These are phyloP conservation scores for Arctocebus calabarensis DNA, from an alignment of 2,797 vertebrate genomes.

Conservation along the genomic window DNA sequence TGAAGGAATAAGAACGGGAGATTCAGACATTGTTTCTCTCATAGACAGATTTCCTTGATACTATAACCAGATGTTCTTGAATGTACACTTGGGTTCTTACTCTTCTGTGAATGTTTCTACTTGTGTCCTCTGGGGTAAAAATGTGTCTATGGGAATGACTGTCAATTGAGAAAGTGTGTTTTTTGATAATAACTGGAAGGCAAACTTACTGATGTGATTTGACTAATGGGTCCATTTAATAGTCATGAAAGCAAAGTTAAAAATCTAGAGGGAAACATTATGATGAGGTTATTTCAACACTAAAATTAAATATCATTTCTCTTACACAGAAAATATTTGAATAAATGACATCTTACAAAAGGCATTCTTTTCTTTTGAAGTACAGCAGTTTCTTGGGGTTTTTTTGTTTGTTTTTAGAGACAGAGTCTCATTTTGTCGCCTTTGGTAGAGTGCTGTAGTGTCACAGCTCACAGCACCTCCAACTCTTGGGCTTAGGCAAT, in stretches of 20 bases:
- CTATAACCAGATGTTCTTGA: conserved; percentile 73
- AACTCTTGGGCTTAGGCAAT: too few species aligned
- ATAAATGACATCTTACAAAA: background rate
- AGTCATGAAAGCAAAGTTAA: conserved; percentile 31
- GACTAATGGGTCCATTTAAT: background rate
- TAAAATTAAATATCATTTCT: conserved; percentile 28
- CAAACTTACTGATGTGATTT: conserved; percentile 35
- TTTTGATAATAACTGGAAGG: conserved; percentile 61
- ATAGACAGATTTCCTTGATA: conserved; percentile 40
- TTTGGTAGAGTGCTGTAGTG: too few species aligned
- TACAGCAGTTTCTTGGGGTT: background rate
- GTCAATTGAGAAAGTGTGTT: conserved; percentile 60
- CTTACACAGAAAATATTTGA: conserved; percentile 51
- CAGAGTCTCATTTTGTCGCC: too few species aligned
- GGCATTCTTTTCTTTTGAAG: background rate
- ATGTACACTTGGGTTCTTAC: conserved; percentile 42
- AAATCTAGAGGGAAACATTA: conserved; percentile 44
- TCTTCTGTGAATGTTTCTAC: conserved; percentile 12
- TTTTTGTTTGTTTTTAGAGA: too few species aligned
- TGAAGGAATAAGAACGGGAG: background rate
- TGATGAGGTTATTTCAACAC: background rate
- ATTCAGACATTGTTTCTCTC: conserved; percentile 57
- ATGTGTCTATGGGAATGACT: conserved; percentile 64
- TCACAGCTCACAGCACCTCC: too few species aligned
- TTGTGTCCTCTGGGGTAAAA: conserved; percentile 66